A percentile compares a stretch with the other conserved stretches of the same genome.
phyloP scores from a whole-genome alignment of 2,113 vertebrate species.

The Eolophus roseicapilla region DNA sequence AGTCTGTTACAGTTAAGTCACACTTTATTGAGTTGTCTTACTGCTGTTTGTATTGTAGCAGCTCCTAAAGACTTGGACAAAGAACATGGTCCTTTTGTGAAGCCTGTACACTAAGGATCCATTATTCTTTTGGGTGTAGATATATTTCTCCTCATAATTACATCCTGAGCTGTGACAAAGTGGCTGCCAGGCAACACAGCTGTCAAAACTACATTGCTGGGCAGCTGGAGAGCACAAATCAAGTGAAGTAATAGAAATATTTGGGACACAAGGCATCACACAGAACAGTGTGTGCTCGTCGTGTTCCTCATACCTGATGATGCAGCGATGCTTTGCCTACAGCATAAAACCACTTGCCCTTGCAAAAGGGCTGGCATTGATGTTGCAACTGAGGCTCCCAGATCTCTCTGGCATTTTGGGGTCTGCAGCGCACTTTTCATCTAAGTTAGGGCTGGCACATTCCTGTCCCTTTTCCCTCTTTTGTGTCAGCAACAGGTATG shows the following conservation, averaged over 20 bases:
- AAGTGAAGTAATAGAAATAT: neutral
- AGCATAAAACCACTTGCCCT: neutral
- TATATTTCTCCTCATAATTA: constrained; percentile 4
- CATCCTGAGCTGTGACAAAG: constrained; percentile 15
- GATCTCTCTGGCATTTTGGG: neutral
- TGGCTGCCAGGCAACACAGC: constrained; percentile 27
- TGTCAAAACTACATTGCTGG: neutral
- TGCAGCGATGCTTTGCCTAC: neutral
- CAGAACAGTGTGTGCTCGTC: neutral
- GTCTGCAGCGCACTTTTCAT: neutral
- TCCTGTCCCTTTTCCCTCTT: neutral
- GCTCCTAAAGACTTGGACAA: neutral
- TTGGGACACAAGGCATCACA: neutral
- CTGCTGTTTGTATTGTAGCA: neutral
- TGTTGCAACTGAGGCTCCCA: neutral
- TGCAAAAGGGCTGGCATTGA: neutral
- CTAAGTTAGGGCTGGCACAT: neutral
- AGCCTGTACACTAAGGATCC: neutral
- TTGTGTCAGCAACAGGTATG: neutral
- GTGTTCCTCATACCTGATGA: neutral
- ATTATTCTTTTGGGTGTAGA: neutral
- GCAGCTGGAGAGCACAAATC: neutral
- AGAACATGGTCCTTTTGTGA: neutral
- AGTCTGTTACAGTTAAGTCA: neutral
- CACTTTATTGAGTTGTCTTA: neutral